These are phyloP conservation scores for Drosophila busckii DNA, from an alignment of 1,140 invertebrate genomes.

Conservation along the genomic window DNA sequence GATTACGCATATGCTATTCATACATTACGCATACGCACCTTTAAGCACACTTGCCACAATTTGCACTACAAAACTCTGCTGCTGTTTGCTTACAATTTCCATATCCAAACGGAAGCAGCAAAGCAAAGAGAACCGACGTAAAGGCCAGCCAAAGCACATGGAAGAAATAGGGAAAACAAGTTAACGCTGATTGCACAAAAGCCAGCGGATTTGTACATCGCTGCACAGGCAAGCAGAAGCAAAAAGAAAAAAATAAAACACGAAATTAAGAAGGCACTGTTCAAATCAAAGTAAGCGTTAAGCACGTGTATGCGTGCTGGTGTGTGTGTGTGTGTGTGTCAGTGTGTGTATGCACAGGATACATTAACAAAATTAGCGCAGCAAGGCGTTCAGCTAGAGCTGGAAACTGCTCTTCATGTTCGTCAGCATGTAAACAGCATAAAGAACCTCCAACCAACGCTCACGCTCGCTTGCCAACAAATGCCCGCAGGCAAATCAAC, in stretches of 20 bases:
- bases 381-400: conserved; percentile 40
- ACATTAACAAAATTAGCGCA: conserved; percentile 76
- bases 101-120: no score
- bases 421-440: conserved; percentile 30
- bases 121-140: no score
- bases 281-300: neutral
- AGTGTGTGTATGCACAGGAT: conserved; percentile 52
- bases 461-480: conserved; percentile 7
- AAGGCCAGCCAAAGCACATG: no score
- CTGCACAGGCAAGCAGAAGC: conserved; percentile 48
- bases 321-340: conserved; percentile 3
- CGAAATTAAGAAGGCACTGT: conserved; percentile 55
- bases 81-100: no score
- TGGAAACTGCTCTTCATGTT: conserved; percentile 10
- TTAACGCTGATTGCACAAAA: conserved; percentile 75
- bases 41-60: no score
- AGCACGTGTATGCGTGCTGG: neutral
- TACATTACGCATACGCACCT: no score
- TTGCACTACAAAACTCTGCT: no score
- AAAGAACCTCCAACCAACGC: neutral
- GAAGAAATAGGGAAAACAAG: conserved; percentile 75
- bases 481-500: conserved; percentile 55
- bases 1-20: no score
- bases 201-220: conserved; percentile 64
- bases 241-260: conserved; percentile 70